These are phyloP conservation scores for Calliopum simillimum DNA, from an alignment of 2,888 invertebrate species.

Conservation along the genomic window DNA sequence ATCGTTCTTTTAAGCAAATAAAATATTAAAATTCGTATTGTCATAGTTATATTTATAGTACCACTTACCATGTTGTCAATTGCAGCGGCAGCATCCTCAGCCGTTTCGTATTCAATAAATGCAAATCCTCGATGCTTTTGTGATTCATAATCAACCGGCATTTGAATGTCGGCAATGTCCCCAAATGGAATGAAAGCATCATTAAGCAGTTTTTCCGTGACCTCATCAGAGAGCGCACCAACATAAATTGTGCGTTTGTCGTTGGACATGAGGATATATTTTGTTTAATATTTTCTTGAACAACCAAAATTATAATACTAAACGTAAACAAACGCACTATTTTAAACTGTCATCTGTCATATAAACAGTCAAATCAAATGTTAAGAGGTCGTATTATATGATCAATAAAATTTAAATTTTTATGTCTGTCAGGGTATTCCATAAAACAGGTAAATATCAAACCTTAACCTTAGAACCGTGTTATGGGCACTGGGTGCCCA, in stretches of 20 bases:
- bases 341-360: too few species aligned
- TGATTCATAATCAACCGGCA: constrained; percentile 95
- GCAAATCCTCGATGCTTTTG: constrained; percentile 99
- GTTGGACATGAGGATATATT: constrained; percentile 69
- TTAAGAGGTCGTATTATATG: too few species aligned
- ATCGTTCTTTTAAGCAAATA: constrained; percentile 79
- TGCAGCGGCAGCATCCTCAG: constrained; percentile 98
- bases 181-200: constrained; percentile 99
- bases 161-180: constrained; percentile 97
- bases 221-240: constrained; percentile 93
- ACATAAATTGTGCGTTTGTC: constrained; percentile 87
- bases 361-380: too few species aligned
- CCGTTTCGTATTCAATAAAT: constrained; percentile 96
- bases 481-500: too few species aligned
- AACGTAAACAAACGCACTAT: too few species aligned
- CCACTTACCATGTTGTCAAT: constrained; percentile 97
- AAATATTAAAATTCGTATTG: background rate
- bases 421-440: too few species aligned
- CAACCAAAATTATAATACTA: too few species aligned
- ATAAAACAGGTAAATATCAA: too few species aligned
- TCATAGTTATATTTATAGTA: background rate
- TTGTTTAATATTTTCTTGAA: constrained; percentile 45
- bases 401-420: too few species aligned
- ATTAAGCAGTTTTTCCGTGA: constrained; percentile 93
- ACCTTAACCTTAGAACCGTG: too few species aligned